Conservation (phyloP, 2,888 invertebrate species). For the Oligia fasciuncula region DNA sequence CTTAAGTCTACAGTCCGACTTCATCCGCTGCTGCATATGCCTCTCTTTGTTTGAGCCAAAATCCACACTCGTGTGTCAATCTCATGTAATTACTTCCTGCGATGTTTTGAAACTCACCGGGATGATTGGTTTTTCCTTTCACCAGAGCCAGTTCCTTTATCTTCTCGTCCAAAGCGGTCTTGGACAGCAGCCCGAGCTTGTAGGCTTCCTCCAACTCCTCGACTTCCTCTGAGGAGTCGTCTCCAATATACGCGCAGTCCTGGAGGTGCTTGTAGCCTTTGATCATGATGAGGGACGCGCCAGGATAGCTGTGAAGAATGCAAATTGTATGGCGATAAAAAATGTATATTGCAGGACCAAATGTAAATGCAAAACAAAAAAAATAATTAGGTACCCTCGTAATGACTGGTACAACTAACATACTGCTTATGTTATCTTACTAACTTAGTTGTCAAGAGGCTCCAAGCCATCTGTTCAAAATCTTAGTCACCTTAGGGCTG, state of each 20-base stretch:
- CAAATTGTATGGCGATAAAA: background rate
- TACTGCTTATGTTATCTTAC: background rate
- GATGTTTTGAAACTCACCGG: conserved; percentile 77
- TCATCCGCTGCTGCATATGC: background rate
- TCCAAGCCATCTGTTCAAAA: background rate
- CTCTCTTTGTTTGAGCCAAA: background rate
- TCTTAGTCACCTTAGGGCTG: no score
- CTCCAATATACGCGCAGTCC: conserved; percentile 95
- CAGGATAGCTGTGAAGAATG: conserved; percentile 90
- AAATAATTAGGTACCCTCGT: background rate
- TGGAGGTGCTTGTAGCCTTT: conserved; percentile 94
- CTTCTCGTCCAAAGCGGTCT: conserved; percentile 79
- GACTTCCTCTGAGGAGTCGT: conserved; percentile 94
- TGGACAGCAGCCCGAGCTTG: conserved; percentile 79
- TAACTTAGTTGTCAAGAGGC: no score
- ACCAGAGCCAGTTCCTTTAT: conserved; percentile 80
- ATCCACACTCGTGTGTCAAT: background rate
- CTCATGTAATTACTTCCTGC: background rate
- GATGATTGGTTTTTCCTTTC: conserved; percentile 90
- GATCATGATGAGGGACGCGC: conserved; percentile 94
- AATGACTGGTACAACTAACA: background rate
- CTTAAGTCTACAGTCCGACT: background rate
- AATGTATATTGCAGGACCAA: background rate
- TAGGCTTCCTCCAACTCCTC: conserved; percentile 91
- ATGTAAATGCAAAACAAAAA: background rate